Evolutionary conservation across 2,113 vertebrate genomes (phyloP), one percentile per base, ranked within the genome.

Genomic region (Paratilapia polleni): DNA sequence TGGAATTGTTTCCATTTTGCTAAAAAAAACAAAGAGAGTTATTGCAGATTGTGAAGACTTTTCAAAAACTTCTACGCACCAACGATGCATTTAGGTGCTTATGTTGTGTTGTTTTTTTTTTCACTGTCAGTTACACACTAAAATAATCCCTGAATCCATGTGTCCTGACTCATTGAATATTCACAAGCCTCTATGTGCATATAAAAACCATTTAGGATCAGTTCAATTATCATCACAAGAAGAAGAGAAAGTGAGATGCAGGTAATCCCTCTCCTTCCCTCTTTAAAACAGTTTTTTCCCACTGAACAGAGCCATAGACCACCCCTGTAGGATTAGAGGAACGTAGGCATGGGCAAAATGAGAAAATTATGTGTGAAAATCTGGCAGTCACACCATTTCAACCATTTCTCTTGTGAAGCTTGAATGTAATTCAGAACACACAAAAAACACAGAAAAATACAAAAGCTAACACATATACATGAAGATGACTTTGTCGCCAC

Each of bases 201-300:
- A 49, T 19, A 70, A 83, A 87, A 83, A 54, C 61, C 74, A 91
- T 88, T 85, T 83, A 47, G 64, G 11, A 80, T 89, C 13, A 68
- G 82, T 91, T 87, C 26, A 89, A 87, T 91, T 86, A 86, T 82
- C 73, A 66, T 77, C 58, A 82, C 59, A 82, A 38, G 76, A 63
- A 36, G 9, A 83, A 62, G 28, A 75, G 24, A 34, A 80, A 74
- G 43, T 19, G 26, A 70, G 78, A 78, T 61, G 4, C 73, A 83
- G 77, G 84, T 63, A 88, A 89, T 84, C 83, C 81, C 49, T 61
- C 56, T 28, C 22, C 15, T 31, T 31, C 24, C 24, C 43, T 52
- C 66, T 70, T 52, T 24, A 70, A 70, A 70, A 52, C 43, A 9
- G 28, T 49, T 70, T 49, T 68, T 43, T 1, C 2, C 64, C 24